Conservation (phyloP, 1,140 invertebrate genomes). For the Arion vulgaris region DNA sequence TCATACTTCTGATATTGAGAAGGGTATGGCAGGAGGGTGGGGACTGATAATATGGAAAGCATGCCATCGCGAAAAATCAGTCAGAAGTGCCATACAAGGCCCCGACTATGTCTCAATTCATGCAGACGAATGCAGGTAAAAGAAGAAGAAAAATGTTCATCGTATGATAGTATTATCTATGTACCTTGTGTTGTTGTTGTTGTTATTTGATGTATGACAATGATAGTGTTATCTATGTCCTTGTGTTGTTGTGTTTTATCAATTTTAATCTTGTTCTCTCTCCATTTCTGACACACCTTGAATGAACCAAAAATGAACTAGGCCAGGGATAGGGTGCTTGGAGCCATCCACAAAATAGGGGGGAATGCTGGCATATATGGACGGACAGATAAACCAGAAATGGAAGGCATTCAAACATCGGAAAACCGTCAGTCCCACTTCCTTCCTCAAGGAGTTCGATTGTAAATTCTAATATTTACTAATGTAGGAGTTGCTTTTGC, state of each 20-base stretch:
- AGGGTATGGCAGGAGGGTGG: too few species aligned
- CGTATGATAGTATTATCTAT: too few species aligned
- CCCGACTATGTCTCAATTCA: too few species aligned
- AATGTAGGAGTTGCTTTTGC: neutral
- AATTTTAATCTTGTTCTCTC: neutral
- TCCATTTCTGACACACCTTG: neutral
- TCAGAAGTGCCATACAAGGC: too few species aligned
- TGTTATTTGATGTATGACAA: neutral
- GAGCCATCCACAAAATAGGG: conserved; percentile 31
- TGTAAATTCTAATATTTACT: neutral
- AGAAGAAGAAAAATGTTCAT: too few species aligned
- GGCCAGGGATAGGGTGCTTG: conserved; percentile 20
- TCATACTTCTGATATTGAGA: too few species aligned
- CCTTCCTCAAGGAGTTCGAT: conserved; percentile 16
- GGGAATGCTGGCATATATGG: conserved; percentile 34
- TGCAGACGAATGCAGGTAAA: too few species aligned
- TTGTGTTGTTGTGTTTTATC: too few species aligned
- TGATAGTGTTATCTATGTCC: too few species aligned
- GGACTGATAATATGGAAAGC: too few species aligned
- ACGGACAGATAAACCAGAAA: neutral
- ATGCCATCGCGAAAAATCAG: too few species aligned
- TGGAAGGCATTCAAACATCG: conserved; percentile 20
- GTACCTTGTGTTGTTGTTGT: neutral
- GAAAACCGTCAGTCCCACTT: conserved; percentile 11
- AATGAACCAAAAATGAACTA: conserved; percentile 20